Base-by-base conservation (phyloP, 92 coral and sea anemone genomes). In the Paramuricea clavata region DNA sequence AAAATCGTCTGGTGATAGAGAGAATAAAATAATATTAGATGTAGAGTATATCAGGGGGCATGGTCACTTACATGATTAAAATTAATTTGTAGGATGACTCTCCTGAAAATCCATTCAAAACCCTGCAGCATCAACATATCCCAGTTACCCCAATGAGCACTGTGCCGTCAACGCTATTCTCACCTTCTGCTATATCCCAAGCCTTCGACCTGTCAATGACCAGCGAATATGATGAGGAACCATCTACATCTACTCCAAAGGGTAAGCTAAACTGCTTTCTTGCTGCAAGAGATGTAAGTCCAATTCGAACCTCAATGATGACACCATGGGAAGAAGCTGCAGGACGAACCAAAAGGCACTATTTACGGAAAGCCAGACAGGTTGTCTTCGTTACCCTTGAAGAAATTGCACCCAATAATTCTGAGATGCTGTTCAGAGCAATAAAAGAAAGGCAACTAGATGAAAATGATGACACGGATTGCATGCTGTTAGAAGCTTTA, bases 251-350 rank as follows among this genome's bases (percentile, higher is more conserved):
- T 28, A 67, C 44, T 41, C 54, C 78, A 72, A 72, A 54, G 27
- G 92, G 75, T 27, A 83, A 74, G 71, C 80, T 88, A 47, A 88
- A 88, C 64, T 42, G 30, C 16, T 88, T 75, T 75, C 88, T 89
- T 35, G 92, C 85, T 3, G 16, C 92, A n/a, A 76, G 88, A 75
- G 92, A 83, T 35, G 72, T 83, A 1, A 89, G 92, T 50, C 92
- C 92, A 19, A 83, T 89, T 62, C 81, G 88, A 60, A 44, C 52
- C 12, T 39, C 85, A 49, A 78, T 83, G 85, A 57, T 12, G 25
- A 89, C 61, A 47, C 74, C 72, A 21, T 89, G 92, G 88, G 60
- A 56, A 47, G 43, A 83, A 88, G n/a, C 92, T 65, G 42, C 92
- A 42, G 89, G 26, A 13, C 87, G 90, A n/a, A 81, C 90, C 35